Evolutionary conservation across 2,113 vertebrate genomes (phyloP).

Genomic region (Anarhynchus alexandrinus): DNA sequence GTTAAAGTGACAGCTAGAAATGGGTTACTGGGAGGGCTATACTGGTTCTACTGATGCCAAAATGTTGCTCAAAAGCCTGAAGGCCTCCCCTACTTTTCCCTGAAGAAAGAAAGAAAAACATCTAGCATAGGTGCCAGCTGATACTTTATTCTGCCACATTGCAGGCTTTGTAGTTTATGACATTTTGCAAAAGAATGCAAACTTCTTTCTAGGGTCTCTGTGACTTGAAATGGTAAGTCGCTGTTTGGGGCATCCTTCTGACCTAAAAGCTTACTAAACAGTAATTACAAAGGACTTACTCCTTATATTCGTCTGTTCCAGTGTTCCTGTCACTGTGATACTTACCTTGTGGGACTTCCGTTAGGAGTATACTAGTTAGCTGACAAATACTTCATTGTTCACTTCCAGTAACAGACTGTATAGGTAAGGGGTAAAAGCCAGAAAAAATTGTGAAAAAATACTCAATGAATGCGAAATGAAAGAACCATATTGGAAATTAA

Average conservation of each 20-base stretch:
- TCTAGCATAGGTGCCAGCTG: background rate
- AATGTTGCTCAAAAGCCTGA: background rate
- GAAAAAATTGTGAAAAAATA: background rate
- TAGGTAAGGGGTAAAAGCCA: background rate
- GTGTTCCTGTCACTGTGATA: background rate
- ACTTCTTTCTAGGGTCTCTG: background rate
- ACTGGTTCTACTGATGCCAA: background rate
- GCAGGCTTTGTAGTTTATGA: background rate
- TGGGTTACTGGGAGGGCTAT: background rate
- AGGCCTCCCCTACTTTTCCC: background rate
- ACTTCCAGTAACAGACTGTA: background rate
- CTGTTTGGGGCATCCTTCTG: constrained; percentile 42
- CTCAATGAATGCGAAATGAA: background rate
- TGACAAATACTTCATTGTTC: background rate
- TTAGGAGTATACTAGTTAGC: background rate
- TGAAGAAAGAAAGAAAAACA: background rate
- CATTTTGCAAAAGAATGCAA: background rate
- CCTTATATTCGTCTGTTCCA: background rate
- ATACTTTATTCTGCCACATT: background rate
- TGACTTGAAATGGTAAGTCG: background rate
- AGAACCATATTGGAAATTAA: background rate
- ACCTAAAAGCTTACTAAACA: constrained; percentile 19
- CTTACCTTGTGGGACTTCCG: background rate
- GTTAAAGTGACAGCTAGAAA: background rate
- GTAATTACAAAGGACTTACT: background rate